Percentiles rank a stretch among this genome's conserved stretches.
phyloP scores from a whole-genome alignment of 2,113 vertebrate genomes.

The Atrichornis clamosus region DNA sequence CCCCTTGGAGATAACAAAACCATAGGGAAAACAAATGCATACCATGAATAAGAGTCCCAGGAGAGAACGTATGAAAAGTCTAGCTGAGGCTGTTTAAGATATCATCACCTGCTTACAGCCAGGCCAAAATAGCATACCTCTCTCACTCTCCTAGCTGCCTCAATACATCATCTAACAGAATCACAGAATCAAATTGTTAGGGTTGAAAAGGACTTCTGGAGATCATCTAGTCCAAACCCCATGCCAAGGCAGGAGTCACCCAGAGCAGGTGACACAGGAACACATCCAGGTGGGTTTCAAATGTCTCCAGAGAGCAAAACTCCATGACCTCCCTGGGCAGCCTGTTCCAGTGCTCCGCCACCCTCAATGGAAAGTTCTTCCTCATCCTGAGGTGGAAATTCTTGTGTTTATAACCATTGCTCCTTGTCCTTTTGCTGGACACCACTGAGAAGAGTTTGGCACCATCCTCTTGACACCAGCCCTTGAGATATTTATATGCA shows the following conservation, averaged over 20 bases:
- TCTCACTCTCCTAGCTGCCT: background rate
- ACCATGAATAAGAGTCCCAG: background rate
- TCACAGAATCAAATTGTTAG: background rate
- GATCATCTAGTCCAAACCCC: background rate
- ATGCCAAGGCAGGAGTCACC: background rate
- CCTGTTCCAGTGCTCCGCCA: background rate
- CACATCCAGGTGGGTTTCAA: background rate
- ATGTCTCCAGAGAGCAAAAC: background rate
- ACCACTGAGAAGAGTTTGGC: background rate
- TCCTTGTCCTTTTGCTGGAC: background rate
- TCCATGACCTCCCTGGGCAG: background rate
- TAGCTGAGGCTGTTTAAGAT: background rate
- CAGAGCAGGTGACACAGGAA: background rate
- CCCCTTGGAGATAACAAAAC: background rate
- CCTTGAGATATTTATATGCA: background rate
- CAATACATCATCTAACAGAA: background rate
- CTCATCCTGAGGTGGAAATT: background rate
- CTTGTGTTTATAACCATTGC: background rate
- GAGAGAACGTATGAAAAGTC: background rate
- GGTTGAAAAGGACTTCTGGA: background rate
- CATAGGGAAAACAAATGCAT: background rate
- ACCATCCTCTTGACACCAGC: background rate
- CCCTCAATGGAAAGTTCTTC: background rate
- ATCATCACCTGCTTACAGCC: background rate
- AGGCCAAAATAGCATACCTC: background rate